Evolutionary conservation across 2,888 invertebrate genomes (phyloP).

Genomic region (Chrysolina haemoptera): DNA sequence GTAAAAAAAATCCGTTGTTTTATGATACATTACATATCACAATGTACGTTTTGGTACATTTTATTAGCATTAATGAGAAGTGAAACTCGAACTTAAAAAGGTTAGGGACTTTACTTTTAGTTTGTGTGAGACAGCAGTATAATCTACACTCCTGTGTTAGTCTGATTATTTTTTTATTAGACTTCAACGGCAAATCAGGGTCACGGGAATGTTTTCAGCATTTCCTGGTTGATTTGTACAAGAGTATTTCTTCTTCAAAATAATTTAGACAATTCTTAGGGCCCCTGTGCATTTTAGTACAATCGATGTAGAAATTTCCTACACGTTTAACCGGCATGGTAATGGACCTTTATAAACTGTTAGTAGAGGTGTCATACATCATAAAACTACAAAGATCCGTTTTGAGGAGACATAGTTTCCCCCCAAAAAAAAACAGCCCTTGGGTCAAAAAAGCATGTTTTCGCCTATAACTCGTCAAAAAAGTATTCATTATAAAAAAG

Average conservation of each 20-base stretch:
- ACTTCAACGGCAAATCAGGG: slow-evolving; percentile 10
- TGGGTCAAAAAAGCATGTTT: no score
- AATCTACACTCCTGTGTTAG: background rate
- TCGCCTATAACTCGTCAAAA: no score
- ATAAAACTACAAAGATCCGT: no score
- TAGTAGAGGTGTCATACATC: no score
- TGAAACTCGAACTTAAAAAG: background rate
- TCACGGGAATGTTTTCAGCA: background rate
- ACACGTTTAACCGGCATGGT: no score
- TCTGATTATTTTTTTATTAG: background rate
- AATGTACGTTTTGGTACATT: slow-evolving; percentile 14
- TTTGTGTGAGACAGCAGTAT: background rate
- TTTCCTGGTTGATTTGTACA: background rate
- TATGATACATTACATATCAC: background rate
- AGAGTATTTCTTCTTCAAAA: background rate
- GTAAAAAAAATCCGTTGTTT: background rate
- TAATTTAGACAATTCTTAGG: background rate
- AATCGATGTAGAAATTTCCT: no score
- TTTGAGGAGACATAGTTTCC: no score
- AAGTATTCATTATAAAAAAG: no score
- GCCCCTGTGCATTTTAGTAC: slow-evolving; percentile 5
- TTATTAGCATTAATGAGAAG: slow-evolving; percentile 1
- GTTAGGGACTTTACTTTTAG: slow-evolving; percentile 9
- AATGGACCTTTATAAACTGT: no score
- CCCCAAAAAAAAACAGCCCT: no score